Evolutionary conservation across 2,797 vertebrate genomes (phyloP), one percentile per base, ranked within the genome.

Genomic region (Hafferia zeledoni): DNA sequence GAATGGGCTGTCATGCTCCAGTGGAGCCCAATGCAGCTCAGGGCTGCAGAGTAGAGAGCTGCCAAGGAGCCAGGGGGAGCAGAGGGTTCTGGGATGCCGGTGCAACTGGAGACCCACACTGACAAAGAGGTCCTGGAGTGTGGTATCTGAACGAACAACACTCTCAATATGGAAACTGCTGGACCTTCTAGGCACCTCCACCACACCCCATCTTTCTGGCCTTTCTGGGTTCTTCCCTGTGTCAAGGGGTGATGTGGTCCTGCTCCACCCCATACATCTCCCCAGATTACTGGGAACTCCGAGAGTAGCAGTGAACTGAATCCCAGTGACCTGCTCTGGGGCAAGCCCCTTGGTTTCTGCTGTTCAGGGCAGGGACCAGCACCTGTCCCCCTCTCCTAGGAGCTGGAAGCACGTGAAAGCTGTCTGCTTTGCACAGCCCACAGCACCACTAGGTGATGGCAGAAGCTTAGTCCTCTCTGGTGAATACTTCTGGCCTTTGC

Each of bases 391-490:
- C 3, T 68, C 27, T 59, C 18, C 28, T 63, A 19, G 37, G 15
- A 65, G 39, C 47, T 74, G 47, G 13, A 27, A 72, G 31, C 28
- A 55, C 53, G 8, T 35, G 60, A 24, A 25, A 41, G 53, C 33
- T 75, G 75, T 39, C 22, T 53, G 39, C 24, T 72, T 52, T 72
- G 37, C 37, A 25, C 41, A 69, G 25, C 43, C 24, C 60, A 11
- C 39, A 52, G 43, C 31, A 56, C 25, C 41, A 59, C 56, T 2
- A 1, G 10, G 27, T 5, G 2, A 28, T 7, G 0, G 6, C 30
- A 79, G 24, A 18, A 49, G 37, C 50, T 91, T 43, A n/a, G 24
- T 61, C 39, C 20, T 49, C 30, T 31, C 43, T 27, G 37, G 18
- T 28, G 31, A 53, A 12, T 27, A 20, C 20, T 43, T 61, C 31